Percentiles rank a stretch among this genome's conserved stretches.
phyloP scores from a whole-genome alignment of 2,888 invertebrate species.

The Patella ulyssiponensis region DNA sequence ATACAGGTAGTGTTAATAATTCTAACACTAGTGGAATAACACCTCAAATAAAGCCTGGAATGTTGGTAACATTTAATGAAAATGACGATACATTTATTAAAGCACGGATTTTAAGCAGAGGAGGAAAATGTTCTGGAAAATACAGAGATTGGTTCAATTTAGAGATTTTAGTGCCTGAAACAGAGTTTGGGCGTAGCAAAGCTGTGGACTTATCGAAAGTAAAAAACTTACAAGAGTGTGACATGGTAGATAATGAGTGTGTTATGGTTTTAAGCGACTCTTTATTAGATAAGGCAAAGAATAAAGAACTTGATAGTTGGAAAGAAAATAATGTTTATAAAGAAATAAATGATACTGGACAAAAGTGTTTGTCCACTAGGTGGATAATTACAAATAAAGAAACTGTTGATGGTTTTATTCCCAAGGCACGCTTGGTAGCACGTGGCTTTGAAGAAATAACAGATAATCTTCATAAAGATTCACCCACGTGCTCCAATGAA shows the following conservation, averaged over 20 bases:
- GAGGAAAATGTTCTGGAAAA: slow-evolving; percentile 18
- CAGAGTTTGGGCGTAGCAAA: not conserved
- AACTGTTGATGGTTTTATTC: slow-evolving; percentile 7
- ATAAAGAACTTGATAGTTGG: slow-evolving; percentile 21
- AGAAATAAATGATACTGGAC: slow-evolving; percentile 18
- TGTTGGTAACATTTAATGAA: slow-evolving; percentile 7
- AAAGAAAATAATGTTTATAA: slow-evolving; percentile 18
- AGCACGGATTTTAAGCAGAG: slow-evolving; percentile 14
- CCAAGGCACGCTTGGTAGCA: slow-evolving; percentile 23
- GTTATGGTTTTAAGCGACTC: slow-evolving; percentile 5
- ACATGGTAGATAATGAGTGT: not conserved
- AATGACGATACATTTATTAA: not conserved
- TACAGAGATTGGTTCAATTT: slow-evolving; percentile 20
- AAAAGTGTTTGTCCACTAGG: slow-evolving; percentile 19
- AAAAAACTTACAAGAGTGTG: slow-evolving; percentile 3
- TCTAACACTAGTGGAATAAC: too few relatives aligned
- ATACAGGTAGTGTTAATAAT: not conserved
- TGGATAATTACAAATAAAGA: slow-evolving; percentile 20
- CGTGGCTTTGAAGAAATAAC: slow-evolving; percentile 25
- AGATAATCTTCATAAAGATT: slow-evolving; percentile 14
- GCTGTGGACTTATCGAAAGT: slow-evolving; percentile 17
- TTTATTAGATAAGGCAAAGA: slow-evolving; percentile 16
- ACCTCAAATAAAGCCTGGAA: too few relatives aligned
- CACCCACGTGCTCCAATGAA: slow-evolving; percentile 20
- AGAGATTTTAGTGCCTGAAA: slow-evolving; percentile 5